Evolutionary conservation across 2,888 invertebrate species (phyloP).

Genomic region (Dasysyrphus albostriatus): DNA sequence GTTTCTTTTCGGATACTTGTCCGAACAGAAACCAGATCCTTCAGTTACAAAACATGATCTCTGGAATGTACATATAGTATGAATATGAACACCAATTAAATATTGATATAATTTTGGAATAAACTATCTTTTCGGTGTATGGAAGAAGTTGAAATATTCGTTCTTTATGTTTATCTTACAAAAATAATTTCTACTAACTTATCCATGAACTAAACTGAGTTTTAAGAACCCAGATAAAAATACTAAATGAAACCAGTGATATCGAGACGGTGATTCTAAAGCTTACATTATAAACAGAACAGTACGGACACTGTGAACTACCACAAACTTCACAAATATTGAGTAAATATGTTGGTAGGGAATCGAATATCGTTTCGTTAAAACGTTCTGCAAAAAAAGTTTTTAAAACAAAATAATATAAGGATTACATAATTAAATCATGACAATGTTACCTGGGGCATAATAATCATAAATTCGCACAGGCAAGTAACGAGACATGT

Average conservation of each 20-base stretch:
- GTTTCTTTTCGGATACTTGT: background rate
- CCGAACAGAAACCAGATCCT: no score
- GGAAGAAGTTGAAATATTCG: background rate
- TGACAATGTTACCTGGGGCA: conserved; percentile 92
- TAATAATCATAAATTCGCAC: conserved; percentile 97
- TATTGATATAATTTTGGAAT: background rate
- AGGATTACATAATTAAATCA: background rate
- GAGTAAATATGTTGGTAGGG: conserved; percentile 92
- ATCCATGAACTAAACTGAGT: conserved; percentile 27
- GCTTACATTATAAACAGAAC: conserved; percentile 90
- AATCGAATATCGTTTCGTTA: conserved; percentile 96
- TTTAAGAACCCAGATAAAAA: conserved; percentile 80
- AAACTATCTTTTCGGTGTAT: background rate
- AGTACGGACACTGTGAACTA: conserved; percentile 96
- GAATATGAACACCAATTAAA: background rate
- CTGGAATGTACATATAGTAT: background rate
- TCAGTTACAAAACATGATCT: background rate
- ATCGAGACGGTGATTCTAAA: conserved; percentile 81
- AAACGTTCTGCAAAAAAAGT: conserved; percentile 90
- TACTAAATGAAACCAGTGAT: conserved; percentile 80
- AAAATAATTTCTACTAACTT: conserved; percentile 30
- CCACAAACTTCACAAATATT: conserved; percentile 98
- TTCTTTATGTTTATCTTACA: background rate
- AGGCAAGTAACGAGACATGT: conserved; percentile 96
- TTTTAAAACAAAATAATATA: background rate